These are phyloP conservation scores for Cecropterus lyciades DNA, from an alignment of 1,140 invertebrate genomes.

Conservation along the genomic window DNA sequence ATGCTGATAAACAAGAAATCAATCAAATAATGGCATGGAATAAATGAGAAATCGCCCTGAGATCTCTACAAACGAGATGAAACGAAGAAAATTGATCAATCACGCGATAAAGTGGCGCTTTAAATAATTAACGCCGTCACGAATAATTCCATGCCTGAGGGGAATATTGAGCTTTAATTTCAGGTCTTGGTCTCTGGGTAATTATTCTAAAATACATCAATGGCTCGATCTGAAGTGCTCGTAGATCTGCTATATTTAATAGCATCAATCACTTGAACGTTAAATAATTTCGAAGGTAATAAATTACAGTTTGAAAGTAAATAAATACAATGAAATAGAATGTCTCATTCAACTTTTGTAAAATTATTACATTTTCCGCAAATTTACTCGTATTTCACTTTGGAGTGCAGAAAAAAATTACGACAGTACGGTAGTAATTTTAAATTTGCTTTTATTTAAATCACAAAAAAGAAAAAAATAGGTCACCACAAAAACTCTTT, in stretches of 20 bases:
- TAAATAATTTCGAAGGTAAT: background rate
- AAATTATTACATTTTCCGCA: background rate
- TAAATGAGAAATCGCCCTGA: constrained; percentile 32
- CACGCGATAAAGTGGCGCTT: constrained; percentile 35
- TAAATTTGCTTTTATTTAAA: constrained; percentile 34
- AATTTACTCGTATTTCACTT: constrained; percentile 16
- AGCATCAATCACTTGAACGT: constrained; percentile 7
- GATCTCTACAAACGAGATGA: constrained; percentile 31
- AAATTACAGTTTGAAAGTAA: constrained; percentile 2
- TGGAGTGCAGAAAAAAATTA: constrained; percentile 25
- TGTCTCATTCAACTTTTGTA: background rate
- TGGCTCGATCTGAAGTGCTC: background rate
- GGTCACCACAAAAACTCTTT: constrained; percentile 34
- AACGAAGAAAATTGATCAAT: constrained; percentile 35
- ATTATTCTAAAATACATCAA: constrained; percentile 30
- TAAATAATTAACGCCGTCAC: constrained; percentile 36
- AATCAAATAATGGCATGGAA: constrained; percentile 26
- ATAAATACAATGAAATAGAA: background rate
- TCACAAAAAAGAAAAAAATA: constrained; percentile 29
- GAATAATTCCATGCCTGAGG: constrained; percentile 33
- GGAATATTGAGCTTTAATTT: constrained; percentile 35
- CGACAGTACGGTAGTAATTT: constrained; percentile 30
- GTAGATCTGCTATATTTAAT: constrained; percentile 1
- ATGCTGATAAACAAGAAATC: constrained; percentile 27
- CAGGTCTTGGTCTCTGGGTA: constrained; percentile 31